phyloP scores from a whole-genome alignment of 2,113 vertebrate genomes.

The Chunga burmeisteri region DNA sequence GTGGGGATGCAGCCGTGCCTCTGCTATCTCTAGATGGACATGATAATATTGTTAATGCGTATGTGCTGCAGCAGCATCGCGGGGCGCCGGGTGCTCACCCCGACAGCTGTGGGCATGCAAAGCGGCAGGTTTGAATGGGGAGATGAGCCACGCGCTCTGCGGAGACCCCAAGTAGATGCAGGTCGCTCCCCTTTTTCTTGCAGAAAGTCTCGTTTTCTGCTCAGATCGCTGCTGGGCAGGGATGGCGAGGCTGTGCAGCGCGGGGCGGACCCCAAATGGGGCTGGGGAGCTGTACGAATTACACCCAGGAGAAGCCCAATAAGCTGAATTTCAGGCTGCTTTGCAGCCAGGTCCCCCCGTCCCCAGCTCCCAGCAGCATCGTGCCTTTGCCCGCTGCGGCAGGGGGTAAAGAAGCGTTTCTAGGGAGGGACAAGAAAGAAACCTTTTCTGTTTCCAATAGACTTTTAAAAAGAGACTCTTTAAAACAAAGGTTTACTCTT shows the following conservation, averaged over 20 bases:
- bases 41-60: rapidly evolving
- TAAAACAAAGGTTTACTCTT: neutral
- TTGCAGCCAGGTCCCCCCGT: neutral
- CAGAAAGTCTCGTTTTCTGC: neutral
- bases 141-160: rapidly evolving
- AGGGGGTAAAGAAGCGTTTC: neutral
- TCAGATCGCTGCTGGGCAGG: neutral
- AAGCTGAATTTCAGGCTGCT: neutral
- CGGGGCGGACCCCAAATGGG: rapidly evolving
- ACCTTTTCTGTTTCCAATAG: neutral
- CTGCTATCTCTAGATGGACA: rapidly evolving
- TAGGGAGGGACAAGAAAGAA: neutral
- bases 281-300: neutral
- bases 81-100: neutral
- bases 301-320: neutral
- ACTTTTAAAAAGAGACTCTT: neutral
- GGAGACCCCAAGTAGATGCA: rapidly evolving
- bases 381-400: neutral
- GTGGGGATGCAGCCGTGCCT: neutral
- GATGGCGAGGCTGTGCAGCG: rapidly evolving
- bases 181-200: neutral
- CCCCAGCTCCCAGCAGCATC: neutral
- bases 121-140: neutral
- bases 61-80: rapidly evolving
- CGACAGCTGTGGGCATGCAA: rapidly evolving